These are phyloP conservation scores for Spinibarbus caldwelli DNA, from an alignment of 2,797 vertebrate species.

Conservation along the genomic window DNA sequence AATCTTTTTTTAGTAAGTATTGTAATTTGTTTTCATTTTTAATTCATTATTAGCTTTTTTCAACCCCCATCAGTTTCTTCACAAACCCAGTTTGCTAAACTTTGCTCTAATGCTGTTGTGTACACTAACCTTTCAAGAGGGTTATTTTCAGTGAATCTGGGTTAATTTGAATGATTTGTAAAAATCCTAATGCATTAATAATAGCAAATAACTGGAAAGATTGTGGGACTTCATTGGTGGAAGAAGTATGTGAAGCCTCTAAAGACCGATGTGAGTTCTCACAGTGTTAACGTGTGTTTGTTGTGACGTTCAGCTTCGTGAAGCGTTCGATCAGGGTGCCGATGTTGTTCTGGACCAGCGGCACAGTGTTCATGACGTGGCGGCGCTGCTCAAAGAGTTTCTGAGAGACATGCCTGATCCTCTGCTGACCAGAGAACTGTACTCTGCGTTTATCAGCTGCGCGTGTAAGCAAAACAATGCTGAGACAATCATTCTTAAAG, in stretches of 20 bases:
- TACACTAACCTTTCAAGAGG: not conserved
- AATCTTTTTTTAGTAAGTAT: not conserved
- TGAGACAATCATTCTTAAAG: not conserved
- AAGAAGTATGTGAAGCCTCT: not conserved
- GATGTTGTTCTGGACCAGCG: slow-evolving; percentile 90
- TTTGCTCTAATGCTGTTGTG: not conserved
- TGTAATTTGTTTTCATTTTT: not conserved
- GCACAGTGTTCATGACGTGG: slow-evolving; percentile 93
- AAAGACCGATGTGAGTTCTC: not conserved
- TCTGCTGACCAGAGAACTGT: slow-evolving; percentile 93
- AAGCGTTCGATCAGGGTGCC: slow-evolving; percentile 92
- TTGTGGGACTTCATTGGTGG: not conserved
- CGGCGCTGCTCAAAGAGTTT: slow-evolving; percentile 96
- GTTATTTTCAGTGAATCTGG: not conserved
- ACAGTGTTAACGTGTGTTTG: not conserved
- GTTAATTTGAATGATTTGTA: not conserved
- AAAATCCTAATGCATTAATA: not conserved
- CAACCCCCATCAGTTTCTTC: not conserved
- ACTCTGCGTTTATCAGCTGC: slow-evolving; percentile 93
- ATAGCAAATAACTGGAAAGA: not conserved
- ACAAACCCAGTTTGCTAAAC: not conserved
- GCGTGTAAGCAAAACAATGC: slow-evolving; percentile 78
- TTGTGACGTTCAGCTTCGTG: slow-evolving; percentile 82
- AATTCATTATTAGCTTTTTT: no score
- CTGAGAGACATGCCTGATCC: slow-evolving; percentile 96